Evolutionary conservation across 2,888 invertebrate genomes (phyloP), one percentile per base, ranked within the genome.

Genomic region (Drosophila mimica): DNA sequence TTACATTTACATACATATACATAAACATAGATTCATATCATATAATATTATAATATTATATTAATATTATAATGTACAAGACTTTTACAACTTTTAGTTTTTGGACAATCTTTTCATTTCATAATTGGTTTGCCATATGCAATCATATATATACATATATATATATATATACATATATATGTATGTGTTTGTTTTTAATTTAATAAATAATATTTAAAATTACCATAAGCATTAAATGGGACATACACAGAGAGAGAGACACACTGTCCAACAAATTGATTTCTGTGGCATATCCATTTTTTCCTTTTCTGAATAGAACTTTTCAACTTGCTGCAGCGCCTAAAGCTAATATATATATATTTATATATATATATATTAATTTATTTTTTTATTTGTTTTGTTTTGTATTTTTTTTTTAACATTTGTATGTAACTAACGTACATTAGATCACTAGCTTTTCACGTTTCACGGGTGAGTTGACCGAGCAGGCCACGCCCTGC

Each of bases 391-490:
- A 9, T 40, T n/a, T 15, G 2, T 46, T 6, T 28, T 36, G 25
- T 25, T 25, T 25, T 25, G 25, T 17, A 4, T 5, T 25, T 28
- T 28, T 54, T 56, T 74, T 82, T 88, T 82, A 85, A 88, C 85
- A 84, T 88, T 84, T 84, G 85, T 84, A 86, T 89, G 87, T 87
- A 84, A 74, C 85, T 89, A 84, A 61, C 75, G 86, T 88, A 88
- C 89, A 88, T 88, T 85, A 88, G 86, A 85, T 88, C 88, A 88
- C 88, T 89, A 88, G 87, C 87, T 89, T 89, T 89, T 87, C 89
- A 46, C 46, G 86, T 86, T 86, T 77, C 79, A 86, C 81, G 88
- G 80, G 83, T 84, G 88, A 83, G 83, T 81, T 76, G 68, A 52
- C 9, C 33, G 6, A 28, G 7, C 20, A n/a, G 7, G 28, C n/a